Evolutionary conservation across 2,113 vertebrate genomes (phyloP), one percentile per base, ranked within the genome.

Genomic region (Pleuronectes platessa): DNA sequence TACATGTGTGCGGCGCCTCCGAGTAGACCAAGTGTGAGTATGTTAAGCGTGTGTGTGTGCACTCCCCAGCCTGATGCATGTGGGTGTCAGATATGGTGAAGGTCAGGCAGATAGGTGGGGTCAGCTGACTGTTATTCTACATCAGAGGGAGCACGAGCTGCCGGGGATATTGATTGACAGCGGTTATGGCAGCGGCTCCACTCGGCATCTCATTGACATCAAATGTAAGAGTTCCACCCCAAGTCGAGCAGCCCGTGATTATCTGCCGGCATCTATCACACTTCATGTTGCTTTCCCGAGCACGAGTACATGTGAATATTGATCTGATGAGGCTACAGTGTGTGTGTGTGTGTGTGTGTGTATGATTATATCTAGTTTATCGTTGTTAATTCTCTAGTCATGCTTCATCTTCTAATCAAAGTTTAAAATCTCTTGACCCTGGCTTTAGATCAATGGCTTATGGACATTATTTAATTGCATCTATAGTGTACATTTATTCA

Each of bases 141-240:
- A 47, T 65, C 74, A 37, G 69, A 76, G 8, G 54, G 77, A 82
- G 79, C 71, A 31, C 76, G 69, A 53, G 47, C 77, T 88, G 82
- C 63, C 77, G 60, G 72, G 71, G 78, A 78, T 88, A 90, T 86
- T 90, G 90, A 91, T 21, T 84, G 90, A 79, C 82, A 79, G 83
- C 72, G 17, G 89, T 89, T 89, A 83, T 21, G 73, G 67, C 66
- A 64, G 76, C 74, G 61, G 76, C 77, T 70, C 59, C 14, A 42
- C 70, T 76, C 51, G 69, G 53, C 55, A 65, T 71, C 85, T 78
- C 82, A 86, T 5, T 76, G 85, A 78, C 67, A 78, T 74, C 42
- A 86, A 83, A 84, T 77, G 71, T 65, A 68, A 72, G 35, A 86
- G 61, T 76, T 83, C 79, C 49, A 64, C 35, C 61, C 61, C n/a